Base-by-base conservation (phyloP, 2,888 invertebrate species). In the Ischnura elegans region DNA sequence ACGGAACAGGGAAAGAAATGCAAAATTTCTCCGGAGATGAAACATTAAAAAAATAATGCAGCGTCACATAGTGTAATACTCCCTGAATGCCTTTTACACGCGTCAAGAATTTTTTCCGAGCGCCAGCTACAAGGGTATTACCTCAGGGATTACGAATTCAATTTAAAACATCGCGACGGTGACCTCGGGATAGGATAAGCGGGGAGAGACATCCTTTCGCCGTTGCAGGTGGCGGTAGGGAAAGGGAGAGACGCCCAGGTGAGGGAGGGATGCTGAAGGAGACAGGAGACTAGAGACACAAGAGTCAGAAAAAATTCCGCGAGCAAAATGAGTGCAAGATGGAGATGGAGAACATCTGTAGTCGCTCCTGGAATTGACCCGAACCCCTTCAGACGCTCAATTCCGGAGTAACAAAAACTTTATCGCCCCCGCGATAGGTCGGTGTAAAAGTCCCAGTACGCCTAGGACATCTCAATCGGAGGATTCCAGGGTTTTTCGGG, bases 301-400 rank as follows among this genome's bases (percentile, higher is more conserved):
- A 25, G 29, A 5, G 45, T 25, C 10, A 45, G 46, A 86, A 45
- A 86, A 86, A 45, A 0, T 19, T 19, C 19, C 13, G 21, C 25
- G 86, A 86, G 46, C 45, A 46, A 46, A 86, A 45, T 46, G 86
- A 86, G 86, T 45, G 45, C 43, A n/a, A 45, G 45, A 45, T 43
- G 86, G 86, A 86, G 86, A 45, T 86, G 36, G 86, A 86, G 86
- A 86, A 86, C 86, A 86, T 86, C 86, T 86, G 86, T 86, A 86
- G 86, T 86, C 86, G 86, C 36, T 46, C 46, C 86, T 86, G 45
- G 86, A 86, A 86, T 43, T 86, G 86, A 86, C 86, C 86, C 86
- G 86, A 86, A 86, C 46, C 86, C 86, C 86, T 86, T 86, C 46
- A 86, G 86, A 86, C 86, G 86, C 86, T 86, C 86, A 46, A 86